Conservation (phyloP, 2,888 invertebrate genomes). For the Elegia similella region DNA sequence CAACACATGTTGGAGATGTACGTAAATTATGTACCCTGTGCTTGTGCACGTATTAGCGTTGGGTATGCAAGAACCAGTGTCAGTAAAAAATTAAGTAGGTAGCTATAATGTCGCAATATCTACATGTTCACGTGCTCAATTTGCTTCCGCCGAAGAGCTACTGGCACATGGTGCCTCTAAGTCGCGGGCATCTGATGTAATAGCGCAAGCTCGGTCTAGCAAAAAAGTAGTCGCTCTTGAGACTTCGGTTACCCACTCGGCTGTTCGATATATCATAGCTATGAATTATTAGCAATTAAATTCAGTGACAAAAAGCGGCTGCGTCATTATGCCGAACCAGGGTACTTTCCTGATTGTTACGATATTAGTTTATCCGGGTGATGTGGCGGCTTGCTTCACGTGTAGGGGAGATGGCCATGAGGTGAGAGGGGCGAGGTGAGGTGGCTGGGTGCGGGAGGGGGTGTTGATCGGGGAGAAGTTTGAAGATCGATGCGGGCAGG, state of each 20-base stretch:
- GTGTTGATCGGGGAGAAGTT: slow-evolving; percentile 33
- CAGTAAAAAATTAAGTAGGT: background rate
- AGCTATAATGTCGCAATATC: background rate
- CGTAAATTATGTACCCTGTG: too few species aligned
- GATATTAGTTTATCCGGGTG: slow-evolving; percentile 49
- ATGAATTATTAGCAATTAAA: slow-evolving; percentile 5
- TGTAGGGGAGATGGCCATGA: slow-evolving; percentile 37
- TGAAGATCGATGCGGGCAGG: slow-evolving; percentile 66
- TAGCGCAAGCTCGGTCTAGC: slow-evolving; percentile 31
- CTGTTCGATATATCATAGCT: slow-evolving; percentile 9
- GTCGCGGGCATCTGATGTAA: slow-evolving; percentile 52
- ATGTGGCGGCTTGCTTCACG: slow-evolving; percentile 52
- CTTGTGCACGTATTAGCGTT: too few species aligned
- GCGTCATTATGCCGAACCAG: slow-evolving; percentile 1
- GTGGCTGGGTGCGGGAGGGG: slow-evolving; percentile 30
- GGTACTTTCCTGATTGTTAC: slow-evolving; percentile 22
- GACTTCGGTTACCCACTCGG: slow-evolving; percentile 46
- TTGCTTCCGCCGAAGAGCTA: slow-evolving; percentile 25
- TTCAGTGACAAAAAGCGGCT: slow-evolving; percentile 1
- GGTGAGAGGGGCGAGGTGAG: slow-evolving; percentile 29
- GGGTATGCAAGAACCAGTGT: too few species aligned
- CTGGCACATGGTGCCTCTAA: slow-evolving; percentile 24
- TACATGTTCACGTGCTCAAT: slow-evolving; percentile 25
- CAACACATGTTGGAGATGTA: too few species aligned
- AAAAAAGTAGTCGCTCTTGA: slow-evolving; percentile 68